Evolutionary conservation across 2,113 vertebrate genomes (phyloP).

Genomic region (Apus apus): DNA sequence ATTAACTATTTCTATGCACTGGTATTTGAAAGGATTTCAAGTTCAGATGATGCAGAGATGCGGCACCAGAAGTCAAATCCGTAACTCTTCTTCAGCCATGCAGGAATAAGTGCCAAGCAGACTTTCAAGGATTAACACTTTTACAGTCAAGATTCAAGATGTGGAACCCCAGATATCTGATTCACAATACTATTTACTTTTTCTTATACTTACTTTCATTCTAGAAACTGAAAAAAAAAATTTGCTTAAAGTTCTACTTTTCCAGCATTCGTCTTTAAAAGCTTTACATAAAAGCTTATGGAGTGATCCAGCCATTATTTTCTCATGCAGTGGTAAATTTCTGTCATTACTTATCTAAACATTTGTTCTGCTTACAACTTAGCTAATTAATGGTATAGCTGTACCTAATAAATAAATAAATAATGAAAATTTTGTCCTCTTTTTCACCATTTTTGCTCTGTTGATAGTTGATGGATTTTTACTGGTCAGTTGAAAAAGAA

Average conservation of each 20-base stretch:
- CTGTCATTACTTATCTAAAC: neutral
- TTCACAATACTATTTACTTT: neutral
- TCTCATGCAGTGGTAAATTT: neutral
- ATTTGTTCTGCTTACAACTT: neutral
- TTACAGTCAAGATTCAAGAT: neutral
- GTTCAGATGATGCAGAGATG: neutral
- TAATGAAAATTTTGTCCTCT: no score
- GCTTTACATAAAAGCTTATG: no score
- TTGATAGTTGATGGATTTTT: neutral
- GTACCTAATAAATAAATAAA: no score
- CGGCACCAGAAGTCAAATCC: neutral
- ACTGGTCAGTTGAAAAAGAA: neutral
- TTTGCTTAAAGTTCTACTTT: neutral
- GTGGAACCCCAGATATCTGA: neutral
- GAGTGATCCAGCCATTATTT: neutral
- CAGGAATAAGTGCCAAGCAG: neutral
- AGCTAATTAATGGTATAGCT: neutral
- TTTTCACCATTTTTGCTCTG: neutral
- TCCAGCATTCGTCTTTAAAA: neutral
- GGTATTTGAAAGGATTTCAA: neutral
- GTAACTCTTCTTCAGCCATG: neutral
- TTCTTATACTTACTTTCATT: neutral
- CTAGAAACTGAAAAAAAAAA: accelerated
- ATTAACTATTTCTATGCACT: neutral
- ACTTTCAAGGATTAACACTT: neutral